A percentile compares a stretch with the other conserved stretches of the same genome.
Conservation (phyloP, 1,140 invertebrate species). For the Cyclargus thomasi region DNA sequence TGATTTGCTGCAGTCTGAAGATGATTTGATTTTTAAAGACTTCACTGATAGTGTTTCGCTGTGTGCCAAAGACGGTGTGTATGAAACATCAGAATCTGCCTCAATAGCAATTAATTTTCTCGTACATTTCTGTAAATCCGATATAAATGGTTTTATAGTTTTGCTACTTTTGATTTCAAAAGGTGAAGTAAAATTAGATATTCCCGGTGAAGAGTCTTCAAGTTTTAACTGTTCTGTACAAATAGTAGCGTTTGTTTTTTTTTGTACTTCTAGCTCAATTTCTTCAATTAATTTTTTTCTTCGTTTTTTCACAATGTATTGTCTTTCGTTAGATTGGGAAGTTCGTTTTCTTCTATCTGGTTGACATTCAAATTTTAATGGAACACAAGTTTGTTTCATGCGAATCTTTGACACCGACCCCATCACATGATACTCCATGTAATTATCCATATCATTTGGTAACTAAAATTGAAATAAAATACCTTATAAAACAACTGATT, state of each 20-base stretch:
- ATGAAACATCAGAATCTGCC: conserved; percentile 27
- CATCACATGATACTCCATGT: conserved; percentile 39
- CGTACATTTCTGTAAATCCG: conserved; percentile 20
- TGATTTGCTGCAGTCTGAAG: conserved; percentile 31
- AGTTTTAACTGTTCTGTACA: conserved; percentile 15
- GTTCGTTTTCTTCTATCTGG: conserved; percentile 30
- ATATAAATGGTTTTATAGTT: conserved; percentile 20
- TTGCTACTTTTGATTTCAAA: conserved; percentile 24
- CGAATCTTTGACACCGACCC: conserved; percentile 33
- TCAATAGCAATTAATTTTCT: conserved; percentile 14
- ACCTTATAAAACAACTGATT: conserved; percentile 19
- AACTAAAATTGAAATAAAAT: conserved; percentile 36
- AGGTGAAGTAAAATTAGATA: conserved; percentile 27
- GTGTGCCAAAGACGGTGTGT: conserved; percentile 24
- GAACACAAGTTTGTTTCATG: conserved; percentile 36
- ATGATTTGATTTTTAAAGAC: conserved; percentile 22
- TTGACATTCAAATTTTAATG: conserved; percentile 37
- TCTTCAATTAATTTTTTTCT: background rate
- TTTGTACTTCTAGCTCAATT: conserved; percentile 2
- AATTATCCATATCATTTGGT: conserved; percentile 46
- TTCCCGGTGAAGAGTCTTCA: conserved; percentile 11
- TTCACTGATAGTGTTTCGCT: conserved; percentile 24
- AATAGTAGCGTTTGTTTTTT: background rate
- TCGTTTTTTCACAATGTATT: background rate
- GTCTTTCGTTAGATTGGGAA: conserved; percentile 11